Evolutionary conservation across 2,113 vertebrate genomes (phyloP), one percentile per base, ranked within the genome.

Genomic region (Rhea americana): DNA sequence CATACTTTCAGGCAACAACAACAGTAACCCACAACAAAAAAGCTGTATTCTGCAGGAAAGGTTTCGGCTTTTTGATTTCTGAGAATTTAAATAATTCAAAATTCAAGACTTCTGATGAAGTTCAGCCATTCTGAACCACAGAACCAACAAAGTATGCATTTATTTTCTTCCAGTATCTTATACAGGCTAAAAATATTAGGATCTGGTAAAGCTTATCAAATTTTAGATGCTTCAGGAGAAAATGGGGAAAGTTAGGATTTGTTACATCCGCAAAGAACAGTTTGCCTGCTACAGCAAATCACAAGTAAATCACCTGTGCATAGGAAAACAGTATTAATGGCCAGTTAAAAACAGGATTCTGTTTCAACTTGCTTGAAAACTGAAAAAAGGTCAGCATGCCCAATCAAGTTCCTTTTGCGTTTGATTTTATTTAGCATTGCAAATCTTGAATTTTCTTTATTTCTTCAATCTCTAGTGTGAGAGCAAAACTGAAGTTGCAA

Each of bases 351-450:
- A 62, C 17, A n/a, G 63, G 47, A 78, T 45, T 81, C 91, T 22
- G 45, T n/a, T 83, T 30, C 1, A 0, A 80, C 90, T 35, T 72
- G 43, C 70, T 48, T 65, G 62, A 88, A 81, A 88, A 77, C 59
- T 61, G 90, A 66, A 88, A 91, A 82, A 82, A 95, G 87, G 85
- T 92, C 94, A 94, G 68, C 85, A 47, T 2, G 0, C 68, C 72
- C 94, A 80, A 82, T 11, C 85, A 71, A 48, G 89, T 77, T 79
- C 82, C 90, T 81, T 85, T 77, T 73, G 0, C 13, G 75, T 71
- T 85, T 73, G 62, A 65, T 89, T 91, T 93, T 85, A 91, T 72
- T 93, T 79, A 93, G 88, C 83, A 82, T 68, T 84, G 86, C 83
- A 93, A 93, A 84, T 67, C 21, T 20, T 20, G 61, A 87, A 51